Evolutionary conservation across 1,140 invertebrate genomes (phyloP), one percentile per base, ranked within the genome.

Genomic region (Pseudobourletiella spinata): DNA sequence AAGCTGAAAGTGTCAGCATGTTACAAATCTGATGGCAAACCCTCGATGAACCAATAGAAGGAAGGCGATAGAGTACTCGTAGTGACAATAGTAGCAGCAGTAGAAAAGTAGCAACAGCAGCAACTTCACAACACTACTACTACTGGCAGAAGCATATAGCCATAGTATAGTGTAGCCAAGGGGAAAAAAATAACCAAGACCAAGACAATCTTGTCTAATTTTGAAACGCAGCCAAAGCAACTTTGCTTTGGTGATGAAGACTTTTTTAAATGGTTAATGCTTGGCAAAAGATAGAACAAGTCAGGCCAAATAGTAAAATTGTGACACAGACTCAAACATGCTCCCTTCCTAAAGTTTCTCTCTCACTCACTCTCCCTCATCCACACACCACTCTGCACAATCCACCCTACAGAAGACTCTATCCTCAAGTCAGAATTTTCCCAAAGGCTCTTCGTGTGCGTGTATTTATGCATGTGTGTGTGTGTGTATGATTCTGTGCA

Each of bases 111-210:
- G n/a, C 43, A n/a, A n/a, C n/a, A n/a, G 25, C 25, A 16, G 29
- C 22, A 52, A 50, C 48, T 46, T 16, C 25, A 25, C 22, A 60
- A 66, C 58, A 59, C 54, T 59, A 60, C 46, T 39, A 62, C 62
- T 64, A 58, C 52, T 58, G 64, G 64, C 65, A 71, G 56, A 43
- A 57, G 58, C n/a, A n/a, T n/a, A n/a, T n/a, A n/a, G n/a, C n/a
- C n/a, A n/a, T n/a, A n/a, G n/a, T n/a, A n/a, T n/a, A n/a, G n/a
- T n/a, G n/a, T n/a, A n/a, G n/a, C n/a, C 52, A 54, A 28, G 42
- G 59, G 59, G 44, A 64, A 59, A 55, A 64, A 55, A 57, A 60
- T 28, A 48, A 51, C 51, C 39, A 51, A 51, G 67, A 51, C 51
- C 39, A 51, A 51, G 67, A 54, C 51, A 55, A 54, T 44, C 58